Percentiles rank a stretch among this genome's conserved stretches.
phyloP scores from a whole-genome alignment of 2,113 vertebrate species.

The Halichoeres trimaculatus region DNA sequence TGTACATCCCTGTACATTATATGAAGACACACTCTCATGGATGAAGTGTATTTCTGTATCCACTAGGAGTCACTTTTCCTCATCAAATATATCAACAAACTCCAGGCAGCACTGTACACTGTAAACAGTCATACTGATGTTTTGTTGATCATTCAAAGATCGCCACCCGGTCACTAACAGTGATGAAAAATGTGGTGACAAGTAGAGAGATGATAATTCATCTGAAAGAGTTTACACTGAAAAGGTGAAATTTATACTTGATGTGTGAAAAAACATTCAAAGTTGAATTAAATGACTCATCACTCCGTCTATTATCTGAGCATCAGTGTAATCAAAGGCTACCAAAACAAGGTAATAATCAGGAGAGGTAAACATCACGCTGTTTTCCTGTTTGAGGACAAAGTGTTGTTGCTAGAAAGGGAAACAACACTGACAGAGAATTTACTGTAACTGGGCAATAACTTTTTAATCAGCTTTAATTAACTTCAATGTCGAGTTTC shows the following conservation, averaged over 20 bases:
- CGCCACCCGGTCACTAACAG: background rate
- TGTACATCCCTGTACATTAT: too few relatives aligned
- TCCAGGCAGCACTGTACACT: background rate
- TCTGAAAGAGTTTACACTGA: constrained; percentile 1
- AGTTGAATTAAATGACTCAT: background rate
- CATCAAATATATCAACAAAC: constrained; percentile 2
- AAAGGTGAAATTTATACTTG: constrained; percentile 1
- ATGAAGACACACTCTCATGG: background rate
- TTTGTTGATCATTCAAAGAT: background rate
- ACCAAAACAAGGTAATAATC: constrained; percentile 64
- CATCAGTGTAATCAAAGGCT: constrained; percentile 41
- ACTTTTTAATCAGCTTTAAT: too few relatives aligned
- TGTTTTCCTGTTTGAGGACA: constrained; percentile 53
- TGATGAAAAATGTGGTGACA: background rate
- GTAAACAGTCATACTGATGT: background rate
- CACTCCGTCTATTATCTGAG: constrained; percentile 26
- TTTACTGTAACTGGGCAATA: background rate
- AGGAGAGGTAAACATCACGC: constrained; percentile 49
- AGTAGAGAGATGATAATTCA: background rate
- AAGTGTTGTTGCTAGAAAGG: background rate
- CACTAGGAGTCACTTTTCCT: constrained; percentile 74
- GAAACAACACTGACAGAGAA: background rate
- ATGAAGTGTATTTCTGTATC: constrained; percentile 49
- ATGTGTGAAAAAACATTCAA: constrained; percentile 22
- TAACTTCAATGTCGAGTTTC: background rate